Evolutionary conservation across 1,140 invertebrate genomes (phyloP).

Genomic region (Ridgeia piscesae): DNA sequence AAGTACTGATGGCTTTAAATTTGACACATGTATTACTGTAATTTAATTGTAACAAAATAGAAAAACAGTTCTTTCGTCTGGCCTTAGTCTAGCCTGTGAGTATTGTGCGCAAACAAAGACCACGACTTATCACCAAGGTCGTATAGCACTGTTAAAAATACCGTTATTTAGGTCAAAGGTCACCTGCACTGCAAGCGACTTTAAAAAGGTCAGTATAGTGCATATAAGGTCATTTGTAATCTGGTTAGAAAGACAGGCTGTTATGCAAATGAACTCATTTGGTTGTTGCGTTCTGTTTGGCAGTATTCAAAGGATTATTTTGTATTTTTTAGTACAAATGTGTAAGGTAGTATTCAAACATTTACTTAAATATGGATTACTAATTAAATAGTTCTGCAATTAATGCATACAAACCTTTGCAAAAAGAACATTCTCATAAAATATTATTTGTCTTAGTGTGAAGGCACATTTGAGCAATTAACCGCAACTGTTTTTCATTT

Average conservation of each 20-base stretch:
- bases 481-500: too few species aligned
- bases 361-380: too few species aligned
- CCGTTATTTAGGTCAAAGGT: background rate
- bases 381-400: too few species aligned
- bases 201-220: background rate
- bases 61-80: background rate
- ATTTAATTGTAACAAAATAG: background rate
- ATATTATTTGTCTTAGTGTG: too few species aligned
- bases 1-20: background rate
- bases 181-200: background rate
- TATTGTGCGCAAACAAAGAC: background rate
- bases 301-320: too few species aligned
- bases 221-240: background rate
- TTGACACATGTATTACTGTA: background rate
- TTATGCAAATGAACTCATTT: background rate
- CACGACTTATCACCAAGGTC: background rate
- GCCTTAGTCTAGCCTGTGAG: background rate
- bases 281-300: background rate
- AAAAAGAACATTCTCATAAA: too few species aligned
- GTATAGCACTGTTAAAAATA: background rate
- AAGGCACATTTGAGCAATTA: too few species aligned
- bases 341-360: too few species aligned
- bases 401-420: too few species aligned
- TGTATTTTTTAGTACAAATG: too few species aligned
- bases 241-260: background rate